Percentiles rank a stretch among this genome's conserved stretches.
Conservation (phyloP, 92 coral and sea anemone genomes). For the Zoanthus sansibaricus region DNA sequence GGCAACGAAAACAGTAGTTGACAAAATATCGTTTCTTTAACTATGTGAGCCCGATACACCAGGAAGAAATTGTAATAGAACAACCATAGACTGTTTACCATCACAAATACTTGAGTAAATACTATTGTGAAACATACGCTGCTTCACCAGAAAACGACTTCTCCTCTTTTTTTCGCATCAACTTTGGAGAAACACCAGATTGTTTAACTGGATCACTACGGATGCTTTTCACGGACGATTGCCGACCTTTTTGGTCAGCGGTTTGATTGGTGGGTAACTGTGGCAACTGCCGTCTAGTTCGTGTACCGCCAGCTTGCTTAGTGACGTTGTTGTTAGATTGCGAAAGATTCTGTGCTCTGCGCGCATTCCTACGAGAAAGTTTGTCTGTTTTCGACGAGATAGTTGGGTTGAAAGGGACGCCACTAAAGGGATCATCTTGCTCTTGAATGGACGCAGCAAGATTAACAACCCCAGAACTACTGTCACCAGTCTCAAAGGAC, state of each 20-base stretch:
- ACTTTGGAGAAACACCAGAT: conserved; percentile 13
- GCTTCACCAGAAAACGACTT: conserved; percentile 9
- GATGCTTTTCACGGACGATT: conserved; percentile 9
- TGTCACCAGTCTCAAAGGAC: neutral
- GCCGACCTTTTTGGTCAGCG: conserved; percentile 39
- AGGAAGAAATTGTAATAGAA: neutral
- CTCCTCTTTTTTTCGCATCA: conserved; percentile 9
- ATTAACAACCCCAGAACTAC: conserved; percentile 65
- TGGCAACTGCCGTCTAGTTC: conserved; percentile 38
- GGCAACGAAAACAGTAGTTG: too few species aligned
- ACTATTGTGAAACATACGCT: conserved; percentile 18
- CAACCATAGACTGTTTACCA: neutral
- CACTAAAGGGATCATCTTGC: conserved; percentile 81
- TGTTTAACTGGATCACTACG: conserved; percentile 24
- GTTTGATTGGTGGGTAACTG: conserved; percentile 14
- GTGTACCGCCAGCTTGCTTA: neutral
- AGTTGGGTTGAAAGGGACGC: conserved; percentile 78
- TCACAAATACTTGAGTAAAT: neutral
- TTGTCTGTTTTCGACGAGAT: conserved; percentile 45
- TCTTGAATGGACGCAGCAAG: conserved; percentile 73
- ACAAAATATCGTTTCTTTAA: too few species aligned
- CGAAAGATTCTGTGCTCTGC: conserved; percentile 31
- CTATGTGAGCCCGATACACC: too few species aligned
- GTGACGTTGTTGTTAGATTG: neutral
- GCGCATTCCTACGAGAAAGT: conserved; percentile 62